Evolutionary conservation across 2,888 invertebrate genomes (phyloP), one percentile per base, ranked within the genome.

Genomic region (Autographa gamma): DNA sequence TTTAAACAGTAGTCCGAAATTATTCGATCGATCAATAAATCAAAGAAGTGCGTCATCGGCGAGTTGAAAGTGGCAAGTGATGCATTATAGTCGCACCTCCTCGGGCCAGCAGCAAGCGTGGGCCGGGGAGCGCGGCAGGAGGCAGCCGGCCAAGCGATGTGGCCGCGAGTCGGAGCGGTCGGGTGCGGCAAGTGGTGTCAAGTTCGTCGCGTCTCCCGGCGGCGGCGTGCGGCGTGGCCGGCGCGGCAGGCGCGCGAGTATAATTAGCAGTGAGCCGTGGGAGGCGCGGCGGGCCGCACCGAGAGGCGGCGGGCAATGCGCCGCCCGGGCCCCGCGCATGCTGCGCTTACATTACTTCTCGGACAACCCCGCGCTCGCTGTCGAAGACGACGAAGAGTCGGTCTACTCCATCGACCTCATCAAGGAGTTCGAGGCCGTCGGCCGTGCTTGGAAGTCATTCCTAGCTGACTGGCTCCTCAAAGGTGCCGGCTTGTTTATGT

Each of bases 341-440:
- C 97, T 98, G 96, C 97, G 97, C 92, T 96, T 98, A 96, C 97
- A 98, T 92, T 98, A 97, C 93, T 98, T 97, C 93, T 98, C 98
- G 90, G 97, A 98, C 96, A 96, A 97, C 95, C 97, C 97, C 92
- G 96, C 97, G 92, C 96, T 97, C 96, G 91, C 96, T 96, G 93
- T 94, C 94, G 93, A 96, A 95, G 95, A 96, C 90, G 96, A 93
- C 88, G 95, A 96, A 87, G 95, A 95, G 82, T 94, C 96, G 82
- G 97, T 97, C 87, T 98, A 98, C 95, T 97, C 97, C 82, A 96
- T 97, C 92, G 98, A 98, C 91, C 97, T 98, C 92, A 98, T 98
- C 95, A 98, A 98, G 96, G 98, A 98, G 95, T 98, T 98, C 93
- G 98, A 98, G 89, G 96, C 97, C 80, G 96, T 98, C 84, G 97